These are phyloP conservation scores for Holacanthella duospinosa DNA, from an alignment of 2,888 invertebrate species.

Conservation along the genomic window DNA sequence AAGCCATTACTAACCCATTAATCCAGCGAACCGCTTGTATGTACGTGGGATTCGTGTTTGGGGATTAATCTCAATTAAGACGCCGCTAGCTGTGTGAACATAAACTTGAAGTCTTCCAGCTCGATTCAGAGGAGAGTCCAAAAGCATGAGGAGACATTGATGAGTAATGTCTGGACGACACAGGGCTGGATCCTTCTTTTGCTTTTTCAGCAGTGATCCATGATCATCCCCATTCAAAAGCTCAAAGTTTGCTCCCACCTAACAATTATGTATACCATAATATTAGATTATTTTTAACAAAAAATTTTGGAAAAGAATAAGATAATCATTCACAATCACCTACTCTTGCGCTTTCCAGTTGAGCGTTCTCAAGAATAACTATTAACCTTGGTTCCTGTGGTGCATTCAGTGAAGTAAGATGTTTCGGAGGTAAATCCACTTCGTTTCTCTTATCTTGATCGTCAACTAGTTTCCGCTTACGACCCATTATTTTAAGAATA, in stretches of 20 bases:
- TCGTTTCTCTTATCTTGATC: background rate
- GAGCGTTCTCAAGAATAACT: slow-evolving; percentile 84
- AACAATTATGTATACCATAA: too few relatives aligned
- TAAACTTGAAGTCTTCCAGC: slow-evolving; percentile 94
- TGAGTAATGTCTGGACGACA: slow-evolving; percentile 95
- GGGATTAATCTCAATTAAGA: slow-evolving; percentile 89
- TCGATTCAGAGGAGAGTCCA: slow-evolving; percentile 93
- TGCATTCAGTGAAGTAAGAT: background rate
- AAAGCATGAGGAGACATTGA: slow-evolving; percentile 91
- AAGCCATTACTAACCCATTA: slow-evolving; percentile 66
- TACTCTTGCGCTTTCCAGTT: slow-evolving; percentile 92
- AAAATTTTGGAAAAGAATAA: background rate
- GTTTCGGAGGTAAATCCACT: background rate
- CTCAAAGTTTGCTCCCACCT: slow-evolving; percentile 81
- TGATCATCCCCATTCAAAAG: slow-evolving; percentile 92
- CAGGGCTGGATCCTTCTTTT: slow-evolving; percentile 72
- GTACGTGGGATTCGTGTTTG: slow-evolving; percentile 94
- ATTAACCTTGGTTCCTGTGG: slow-evolving; percentile 58
- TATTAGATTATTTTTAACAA: slow-evolving; percentile 9
- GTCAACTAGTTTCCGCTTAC: background rate
- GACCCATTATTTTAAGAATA: background rate
- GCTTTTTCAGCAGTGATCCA: slow-evolving; percentile 66
- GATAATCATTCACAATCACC: slow-evolving; percentile 18
- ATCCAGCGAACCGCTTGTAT: slow-evolving; percentile 89
- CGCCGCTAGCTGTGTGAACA: slow-evolving; percentile 80